Evolutionary conservation across 2,888 invertebrate species (phyloP), one percentile per base, ranked within the genome.

Genomic region (Alloplasta piceator): DNA sequence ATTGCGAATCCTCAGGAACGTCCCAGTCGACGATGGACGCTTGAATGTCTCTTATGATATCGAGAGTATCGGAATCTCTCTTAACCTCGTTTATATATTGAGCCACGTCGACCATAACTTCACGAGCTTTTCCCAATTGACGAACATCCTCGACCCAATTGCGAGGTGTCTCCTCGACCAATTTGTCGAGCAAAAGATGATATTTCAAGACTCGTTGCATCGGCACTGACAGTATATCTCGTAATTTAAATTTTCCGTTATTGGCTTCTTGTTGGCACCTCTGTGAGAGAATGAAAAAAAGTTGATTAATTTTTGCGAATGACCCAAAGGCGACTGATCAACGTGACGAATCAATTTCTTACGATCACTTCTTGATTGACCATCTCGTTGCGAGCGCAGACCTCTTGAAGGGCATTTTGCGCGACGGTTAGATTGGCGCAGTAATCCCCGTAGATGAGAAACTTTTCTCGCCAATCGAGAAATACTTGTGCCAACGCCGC

Each of bases 161-260:
- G 85, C 95, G 95, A 85, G 96, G 96, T 0, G 98, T 98, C 92
- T 97, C 97, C 88, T 97, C 96, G 71, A 97, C 95, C 66, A 98
- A 93, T 92, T 97, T 98, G 92, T 98, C 97, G 76, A 99, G 93
- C 66, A 99, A 93, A 74, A 99, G 94, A 92, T 99, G 99, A 93
- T 99, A 99, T 92, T 99, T 99, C 83, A 99, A 95, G 86, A 99
- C 97, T 91, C 99, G 94, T 93, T 99, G 99, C 98, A 99, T 98
- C 56, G 99, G 99, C 83, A 99, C 98, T 26, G 98, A 98, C 61
- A 99, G 93, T 84, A 99, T 96, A 92, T 99, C 99, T 64, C 98
- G 95, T 85, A 99, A 93, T 92, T 98, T 97, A 90, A 99, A 98
- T 90, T 98, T 96, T 10, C 98, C 98, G 88, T 98, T 97, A 92